A percentile compares a stretch with the other conserved stretches of the same genome.
These are phyloP conservation scores for Salvelinus fontinalis DNA, from an alignment of 2,113 vertebrate species.

Conservation along the genomic window DNA sequence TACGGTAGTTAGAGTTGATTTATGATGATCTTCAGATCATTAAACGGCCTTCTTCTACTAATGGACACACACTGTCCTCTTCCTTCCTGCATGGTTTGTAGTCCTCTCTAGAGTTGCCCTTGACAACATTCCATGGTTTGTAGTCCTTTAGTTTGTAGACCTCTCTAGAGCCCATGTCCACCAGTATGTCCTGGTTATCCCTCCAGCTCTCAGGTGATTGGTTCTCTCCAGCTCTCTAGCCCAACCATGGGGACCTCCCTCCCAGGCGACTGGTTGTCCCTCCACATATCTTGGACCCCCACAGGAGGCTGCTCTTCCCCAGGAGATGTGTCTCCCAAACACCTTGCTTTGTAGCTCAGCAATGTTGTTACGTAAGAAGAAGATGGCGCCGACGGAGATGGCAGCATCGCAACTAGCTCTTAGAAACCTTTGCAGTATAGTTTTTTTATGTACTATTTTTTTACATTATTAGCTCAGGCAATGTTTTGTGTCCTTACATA, in stretches of 20 bases:
- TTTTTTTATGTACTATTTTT: too few species aligned
- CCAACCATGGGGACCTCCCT: too few species aligned
- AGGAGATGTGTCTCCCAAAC: slow-evolving; percentile 80
- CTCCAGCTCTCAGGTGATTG: slow-evolving; percentile 66
- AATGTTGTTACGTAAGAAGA: slow-evolving; percentile 75
- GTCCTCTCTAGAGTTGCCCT: slow-evolving; percentile 85
- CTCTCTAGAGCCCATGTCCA: slow-evolving; percentile 89
- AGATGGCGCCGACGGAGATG: too few species aligned
- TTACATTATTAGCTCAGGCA: too few species aligned
- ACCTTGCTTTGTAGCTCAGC: slow-evolving; percentile 89
- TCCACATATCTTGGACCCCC: slow-evolving; percentile 78
- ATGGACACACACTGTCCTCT: slow-evolving; percentile 47
- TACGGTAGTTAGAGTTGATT: slow-evolving; percentile 12
- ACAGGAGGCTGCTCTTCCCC: slow-evolving; percentile 78
- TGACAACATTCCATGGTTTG: too few species aligned
- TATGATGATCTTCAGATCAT: slow-evolving; percentile 16
- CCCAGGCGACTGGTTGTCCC: slow-evolving; percentile 66
- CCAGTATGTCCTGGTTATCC: slow-evolving; percentile 80
- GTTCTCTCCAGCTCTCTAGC: too few species aligned
- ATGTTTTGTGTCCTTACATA: too few species aligned
- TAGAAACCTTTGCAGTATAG: too few species aligned
- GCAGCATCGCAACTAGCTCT: too few species aligned
- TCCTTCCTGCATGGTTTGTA: slow-evolving; percentile 50
- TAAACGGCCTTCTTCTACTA: neutral
- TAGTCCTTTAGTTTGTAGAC: slow-evolving; percentile 70